Base-by-base conservation (phyloP, 2,797 vertebrate species). In the Tenualosa thibaudeaui region DNA sequence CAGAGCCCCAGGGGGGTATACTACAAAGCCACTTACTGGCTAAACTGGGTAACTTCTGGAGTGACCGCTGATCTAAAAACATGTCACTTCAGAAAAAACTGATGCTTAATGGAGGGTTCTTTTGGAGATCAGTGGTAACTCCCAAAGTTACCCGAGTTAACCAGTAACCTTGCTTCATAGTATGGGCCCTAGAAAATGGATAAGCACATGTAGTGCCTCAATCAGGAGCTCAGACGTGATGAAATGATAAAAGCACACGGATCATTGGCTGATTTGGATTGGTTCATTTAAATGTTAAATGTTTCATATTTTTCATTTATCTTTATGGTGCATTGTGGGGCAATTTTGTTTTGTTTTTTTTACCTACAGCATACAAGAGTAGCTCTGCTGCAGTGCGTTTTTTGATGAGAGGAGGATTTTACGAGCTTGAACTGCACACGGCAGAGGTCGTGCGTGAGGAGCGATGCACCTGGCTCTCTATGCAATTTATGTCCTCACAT, bases 401-500 rank as follows among this genome's bases (percentile, higher is more conserved):
- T 37, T 75, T 75, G 68, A 43, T 40, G 40, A 75, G 40, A 75
- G 37, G 68, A 31, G 1, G 13, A 19, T 43, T 75, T 75, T 75
- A 75, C 68, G 68, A 75, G 68, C 68, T 75, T 75, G 68, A 75
- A 75, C 68, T 75, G 31, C 68, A 37, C 31, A 40, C 17, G 40
- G 68, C 68, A 75, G 37, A 75, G 68, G 68, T 75, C 37, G 31
- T 75, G 68, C 68, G 68, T 75, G 68, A 75, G 68, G 31, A 75
- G 68, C 13, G 68, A 75, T 17, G 68, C 68, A 75, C 68, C 68
- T 75, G 68, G 68, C 37, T 40, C 68, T 13, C 3, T 13, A 3
- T 17, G 1, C 68, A 75, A 75, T 75, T 75, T 75, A 75, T 13
- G 31, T 43, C 31, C 37, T 15, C 68, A 75, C 68, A 40, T 37